Conservation (phyloP, 2,113 vertebrate genomes). For the Morone saxatilis region DNA sequence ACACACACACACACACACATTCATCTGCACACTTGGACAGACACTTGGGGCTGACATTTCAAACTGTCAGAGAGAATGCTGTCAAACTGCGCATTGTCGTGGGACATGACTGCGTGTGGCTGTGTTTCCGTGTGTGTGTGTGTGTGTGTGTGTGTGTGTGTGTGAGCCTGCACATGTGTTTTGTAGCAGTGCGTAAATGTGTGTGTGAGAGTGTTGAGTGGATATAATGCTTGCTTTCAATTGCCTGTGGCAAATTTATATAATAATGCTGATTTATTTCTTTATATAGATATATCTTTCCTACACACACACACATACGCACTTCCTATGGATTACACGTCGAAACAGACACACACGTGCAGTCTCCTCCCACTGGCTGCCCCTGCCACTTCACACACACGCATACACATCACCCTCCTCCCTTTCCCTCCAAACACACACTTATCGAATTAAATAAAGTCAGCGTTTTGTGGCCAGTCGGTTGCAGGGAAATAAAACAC, state of each 20-base stretch:
- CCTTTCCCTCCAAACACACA: constrained; percentile 51
- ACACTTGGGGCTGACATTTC: constrained; percentile 80
- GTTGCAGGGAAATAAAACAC: constrained; percentile 79
- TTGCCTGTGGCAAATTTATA: constrained; percentile 46
- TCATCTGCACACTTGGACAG: constrained; percentile 58
- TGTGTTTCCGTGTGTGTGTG: constrained; percentile 29
- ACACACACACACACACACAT: constrained; percentile 39
- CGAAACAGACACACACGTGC: not conserved
- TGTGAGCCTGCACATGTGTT: constrained; percentile 23
- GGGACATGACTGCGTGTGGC: constrained; percentile 49
- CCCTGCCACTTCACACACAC: constrained; percentile 12
- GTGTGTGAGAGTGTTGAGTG: constrained; percentile 24
- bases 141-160: not conserved
- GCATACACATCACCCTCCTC: not conserved
- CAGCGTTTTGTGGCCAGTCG: constrained; percentile 74
- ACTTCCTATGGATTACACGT: constrained; percentile 19
- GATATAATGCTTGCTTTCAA: constrained; percentile 38
- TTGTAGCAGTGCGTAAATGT: constrained; percentile 20
- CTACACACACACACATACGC: not conserved
- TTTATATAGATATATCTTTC: constrained; percentile 40
- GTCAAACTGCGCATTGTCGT: constrained; percentile 69
- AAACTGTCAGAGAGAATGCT: constrained; percentile 74
- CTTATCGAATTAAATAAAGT: constrained; percentile 82
- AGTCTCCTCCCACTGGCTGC: constrained; percentile 13
- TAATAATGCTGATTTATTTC: constrained; percentile 46